Conservation (phyloP, 2,888 invertebrate genomes). For the Priapulus caudatus region DNA sequence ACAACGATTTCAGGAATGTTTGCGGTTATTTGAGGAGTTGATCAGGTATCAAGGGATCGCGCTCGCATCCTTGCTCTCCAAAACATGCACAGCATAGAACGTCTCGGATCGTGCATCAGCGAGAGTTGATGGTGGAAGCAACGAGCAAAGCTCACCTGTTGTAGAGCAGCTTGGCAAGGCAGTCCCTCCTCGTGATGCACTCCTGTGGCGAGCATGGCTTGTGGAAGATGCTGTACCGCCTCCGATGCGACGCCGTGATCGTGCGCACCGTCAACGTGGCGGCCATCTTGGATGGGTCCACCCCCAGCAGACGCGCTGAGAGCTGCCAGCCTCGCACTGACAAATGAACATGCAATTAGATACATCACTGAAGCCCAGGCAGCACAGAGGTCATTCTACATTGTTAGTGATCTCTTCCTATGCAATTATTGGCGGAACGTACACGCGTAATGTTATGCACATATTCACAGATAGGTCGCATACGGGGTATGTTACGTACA, state of each 20-base stretch:
- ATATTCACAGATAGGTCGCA: no score
- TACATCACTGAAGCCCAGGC: background rate
- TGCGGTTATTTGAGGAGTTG: no score
- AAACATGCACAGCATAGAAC: no score
- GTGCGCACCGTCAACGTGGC: conserved; percentile 25
- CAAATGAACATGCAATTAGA: background rate
- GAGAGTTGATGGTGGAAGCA: no score
- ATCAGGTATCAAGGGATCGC: no score
- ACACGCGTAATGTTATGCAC: no score
- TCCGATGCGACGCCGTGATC: conserved; percentile 25
- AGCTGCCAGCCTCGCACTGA: conserved; percentile 16
- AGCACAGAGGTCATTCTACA: background rate
- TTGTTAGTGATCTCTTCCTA: background rate
- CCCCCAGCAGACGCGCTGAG: conserved; percentile 23
- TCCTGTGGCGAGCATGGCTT: conserved; percentile 28
- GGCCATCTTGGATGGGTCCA: conserved; percentile 23
- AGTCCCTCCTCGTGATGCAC: conserved; percentile 27
- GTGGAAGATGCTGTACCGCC: conserved; percentile 28
- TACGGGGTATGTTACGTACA: no score
- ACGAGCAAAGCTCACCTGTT: conserved; percentile 25
- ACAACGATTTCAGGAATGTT: no score
- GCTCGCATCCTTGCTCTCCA: no score
- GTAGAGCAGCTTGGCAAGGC: conserved; percentile 31
- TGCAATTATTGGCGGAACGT: conserved; percentile 8
- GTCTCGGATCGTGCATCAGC: no score